Conservation (phyloP, 1,140 invertebrate species). For the Diprion similis region DNA sequence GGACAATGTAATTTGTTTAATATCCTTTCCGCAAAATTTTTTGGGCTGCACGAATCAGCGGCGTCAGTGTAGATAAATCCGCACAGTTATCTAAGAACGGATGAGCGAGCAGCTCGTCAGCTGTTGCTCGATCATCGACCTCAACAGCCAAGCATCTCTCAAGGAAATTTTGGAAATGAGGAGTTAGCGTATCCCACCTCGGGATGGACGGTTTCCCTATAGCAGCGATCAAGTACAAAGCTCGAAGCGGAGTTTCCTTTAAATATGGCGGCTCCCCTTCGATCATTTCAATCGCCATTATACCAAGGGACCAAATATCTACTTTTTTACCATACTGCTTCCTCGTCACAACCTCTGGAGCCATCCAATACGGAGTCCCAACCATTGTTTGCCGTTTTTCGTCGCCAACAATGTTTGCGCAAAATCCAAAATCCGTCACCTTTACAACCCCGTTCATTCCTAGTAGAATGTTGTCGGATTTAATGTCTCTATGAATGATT, state of each 20-base stretch:
- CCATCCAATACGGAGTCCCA: slow-evolving; percentile 85
- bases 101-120: slow-evolving; percentile 86
- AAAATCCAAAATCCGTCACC: slow-evolving; percentile 98
- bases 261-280: slow-evolving; percentile 97
- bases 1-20: slow-evolving; percentile 18
- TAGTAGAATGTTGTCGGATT: slow-evolving; percentile 95
- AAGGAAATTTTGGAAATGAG: slow-evolving; percentile 82
- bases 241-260: slow-evolving; percentile 92
- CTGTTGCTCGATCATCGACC: slow-evolving; percentile 85
- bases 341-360: slow-evolving; percentile 87
- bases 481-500: slow-evolving; percentile 94
- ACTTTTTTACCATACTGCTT: slow-evolving; percentile 91
- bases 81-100: slow-evolving; percentile 87
- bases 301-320: slow-evolving; percentile 95
- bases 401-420: slow-evolving; percentile 88
- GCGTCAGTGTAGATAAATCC: slow-evolving; percentile 83
- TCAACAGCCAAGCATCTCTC: slow-evolving; percentile 93
- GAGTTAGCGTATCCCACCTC: slow-evolving; percentile 81
- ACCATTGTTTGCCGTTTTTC: slow-evolving; percentile 98
- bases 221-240: slow-evolving; percentile 94
- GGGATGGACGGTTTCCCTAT: slow-evolving; percentile 93
- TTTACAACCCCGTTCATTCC: slow-evolving; percentile 97
- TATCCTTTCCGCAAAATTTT: slow-evolving; percentile 72
- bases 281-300: slow-evolving; percentile 99
- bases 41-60: slow-evolving; percentile 91